Percentiles rank a stretch among this genome's conserved stretches.
Conservation (phyloP, 1,140 invertebrate species). For the Musca domestica region DNA sequence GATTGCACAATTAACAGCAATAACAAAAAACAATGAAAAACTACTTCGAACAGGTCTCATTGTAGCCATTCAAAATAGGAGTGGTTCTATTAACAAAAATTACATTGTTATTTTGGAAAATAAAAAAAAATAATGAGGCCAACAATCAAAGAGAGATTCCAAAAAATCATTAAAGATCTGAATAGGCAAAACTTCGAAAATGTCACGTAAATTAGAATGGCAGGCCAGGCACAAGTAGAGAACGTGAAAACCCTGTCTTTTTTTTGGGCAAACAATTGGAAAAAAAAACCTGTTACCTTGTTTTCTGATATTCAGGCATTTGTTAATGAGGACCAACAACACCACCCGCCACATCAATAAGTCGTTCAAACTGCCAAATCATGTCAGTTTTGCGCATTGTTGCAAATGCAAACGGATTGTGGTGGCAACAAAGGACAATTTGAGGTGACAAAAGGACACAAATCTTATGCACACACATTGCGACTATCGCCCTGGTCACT, state of each 20-base stretch:
- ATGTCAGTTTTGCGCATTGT: conserved; percentile 3
- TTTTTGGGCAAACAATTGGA: conserved; percentile 1
- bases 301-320: not conserved
- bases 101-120: not conserved
- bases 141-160: not conserved
- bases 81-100: conserved; percentile 4
- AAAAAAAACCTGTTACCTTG: not conserved
- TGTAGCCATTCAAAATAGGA: not conserved
- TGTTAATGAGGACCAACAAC: not conserved
- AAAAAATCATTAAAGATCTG: no score
- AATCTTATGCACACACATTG: not conserved
- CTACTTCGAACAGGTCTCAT: no score
- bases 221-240: not conserved
- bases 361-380: conserved; percentile 23
- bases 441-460: not conserved
- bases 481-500: not conserved
- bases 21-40: no score
- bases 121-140: not conserved
- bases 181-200: no score
- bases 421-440: no score
- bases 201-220: not conserved
- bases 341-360: conserved; percentile 12
- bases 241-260: not conserved
- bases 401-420: no score
- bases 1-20: no score